A percentile compares a stretch with the other conserved stretches of the same genome.
phyloP scores from a whole-genome alignment of 2,888 invertebrate genomes.

The Lampropteryx suffumata region DNA sequence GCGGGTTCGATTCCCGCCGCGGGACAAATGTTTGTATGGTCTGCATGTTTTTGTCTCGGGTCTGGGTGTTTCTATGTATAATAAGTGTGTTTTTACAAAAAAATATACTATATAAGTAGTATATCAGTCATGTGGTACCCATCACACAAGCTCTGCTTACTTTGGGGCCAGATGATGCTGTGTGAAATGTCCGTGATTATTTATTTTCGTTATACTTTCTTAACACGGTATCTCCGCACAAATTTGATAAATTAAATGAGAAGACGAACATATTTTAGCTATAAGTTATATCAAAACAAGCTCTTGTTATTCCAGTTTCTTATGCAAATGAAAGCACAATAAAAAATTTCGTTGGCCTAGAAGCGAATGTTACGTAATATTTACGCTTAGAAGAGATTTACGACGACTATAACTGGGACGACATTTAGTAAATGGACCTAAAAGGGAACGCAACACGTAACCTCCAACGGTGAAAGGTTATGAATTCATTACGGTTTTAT shows the following conservation, averaged over 20 bases:
- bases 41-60: too few relatives aligned
- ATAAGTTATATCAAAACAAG: constrained; percentile 4
- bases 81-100: too few relatives aligned
- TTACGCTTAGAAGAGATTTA: constrained; percentile 28
- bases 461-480: constrained; percentile 22
- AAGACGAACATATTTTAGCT: constrained; percentile 4
- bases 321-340: constrained; percentile 29
- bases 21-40: too few relatives aligned
- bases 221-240: background rate
- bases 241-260: constrained; percentile 11
- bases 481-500: constrained; percentile 12
- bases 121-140: too few relatives aligned
- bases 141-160: too few relatives aligned
- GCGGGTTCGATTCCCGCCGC: too few relatives aligned
- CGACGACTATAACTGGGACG: constrained; percentile 23
- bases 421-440: constrained; percentile 22
- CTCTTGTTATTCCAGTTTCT: constrained; percentile 23
- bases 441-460: constrained; percentile 30
- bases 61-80: too few relatives aligned
- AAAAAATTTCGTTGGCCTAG: constrained; percentile 33
- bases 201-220: too few relatives aligned
- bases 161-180: too few relatives aligned
- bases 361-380: constrained; percentile 24
- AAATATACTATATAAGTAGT: too few relatives aligned
- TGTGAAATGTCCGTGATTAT: too few relatives aligned